phyloP scores from a whole-genome alignment of 1,140 invertebrate genomes.

The Ctenoplectra terminalis region DNA sequence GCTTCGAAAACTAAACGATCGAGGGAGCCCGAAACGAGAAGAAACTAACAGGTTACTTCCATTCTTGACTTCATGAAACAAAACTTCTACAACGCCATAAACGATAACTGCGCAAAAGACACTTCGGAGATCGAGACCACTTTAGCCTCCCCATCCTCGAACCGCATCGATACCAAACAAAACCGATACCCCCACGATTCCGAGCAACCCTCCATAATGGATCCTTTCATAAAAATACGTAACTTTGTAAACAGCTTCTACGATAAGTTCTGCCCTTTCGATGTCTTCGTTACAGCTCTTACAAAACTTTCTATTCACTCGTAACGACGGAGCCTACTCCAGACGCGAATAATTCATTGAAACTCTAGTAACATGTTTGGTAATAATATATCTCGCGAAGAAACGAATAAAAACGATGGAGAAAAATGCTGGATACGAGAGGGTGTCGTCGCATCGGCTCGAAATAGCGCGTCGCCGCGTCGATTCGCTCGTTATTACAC shows the following conservation, averaged over 20 bases:
- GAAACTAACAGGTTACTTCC: no score
- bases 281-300: neutral
- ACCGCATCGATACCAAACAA: neutral
- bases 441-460: neutral
- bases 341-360: conserved; percentile 16
- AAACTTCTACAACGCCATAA: conserved; percentile 7
- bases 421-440: neutral
- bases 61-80: neutral
- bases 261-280: no score
- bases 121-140: neutral
- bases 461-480: neutral
- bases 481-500: conserved; percentile 35
- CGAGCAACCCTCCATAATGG: neutral
- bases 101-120: conserved; percentile 8
- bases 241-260: neutral
- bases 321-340: neutral
- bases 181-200: neutral
- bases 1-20: neutral
- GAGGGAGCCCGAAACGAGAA: neutral
- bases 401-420: conserved; percentile 6
- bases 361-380: neutral
- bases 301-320: neutral
- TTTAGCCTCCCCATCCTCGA: neutral
- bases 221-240: neutral
- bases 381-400: neutral